Evolutionary conservation across 2,888 invertebrate species (phyloP), one percentile per base, ranked within the genome.

Genomic region (Drosophila birchii): DNA sequence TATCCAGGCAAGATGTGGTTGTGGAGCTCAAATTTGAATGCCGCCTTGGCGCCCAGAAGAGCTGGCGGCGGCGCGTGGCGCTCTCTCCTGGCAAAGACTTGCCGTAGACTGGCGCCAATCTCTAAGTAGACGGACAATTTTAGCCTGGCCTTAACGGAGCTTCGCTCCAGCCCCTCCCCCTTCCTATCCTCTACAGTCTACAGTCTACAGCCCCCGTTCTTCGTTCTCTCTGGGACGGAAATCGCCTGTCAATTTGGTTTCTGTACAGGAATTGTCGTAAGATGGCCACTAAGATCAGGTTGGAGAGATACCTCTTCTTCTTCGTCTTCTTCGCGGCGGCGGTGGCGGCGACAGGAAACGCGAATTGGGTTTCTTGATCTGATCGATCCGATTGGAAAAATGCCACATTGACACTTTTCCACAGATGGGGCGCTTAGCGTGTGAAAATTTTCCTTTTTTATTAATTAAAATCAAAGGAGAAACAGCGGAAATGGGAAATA

Each of bases 201-300:
- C 36, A 26, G 44, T 18, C 54, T 51, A 5, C 36, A 26, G 44
- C 16, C n/a, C 44, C 7, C 29, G 29, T 12, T 47, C 36, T 23
- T 29, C 56, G 49, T 47, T 29, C 47, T 32, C 47, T 49, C 12
- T 34, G 20, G 36, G 36, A 53, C 87, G 84, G 84, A 85, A 88
- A 88, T 88, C 84, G 84, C 72, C 88, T 84, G 84, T 85, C 84
- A 87, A 84, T 84, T 68, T 70, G 68, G 70, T 57, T 36, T 53
- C 36, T 36, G 45, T 57, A 66, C 51, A 59, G 76, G 75, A 74
- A 74, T 74, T 75, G 74, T 76, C 76, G 75, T 53, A 53, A 53
- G 36, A 53, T 68, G 70, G 70, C 36, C 57, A 47, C 36, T 45
- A 44, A 55, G 73, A 73, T 73, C 73, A 75, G 73, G 73, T 73